Evolutionary conservation across 2,113 vertebrate genomes (phyloP).

Genomic region (Pseudopipra pipra): DNA sequence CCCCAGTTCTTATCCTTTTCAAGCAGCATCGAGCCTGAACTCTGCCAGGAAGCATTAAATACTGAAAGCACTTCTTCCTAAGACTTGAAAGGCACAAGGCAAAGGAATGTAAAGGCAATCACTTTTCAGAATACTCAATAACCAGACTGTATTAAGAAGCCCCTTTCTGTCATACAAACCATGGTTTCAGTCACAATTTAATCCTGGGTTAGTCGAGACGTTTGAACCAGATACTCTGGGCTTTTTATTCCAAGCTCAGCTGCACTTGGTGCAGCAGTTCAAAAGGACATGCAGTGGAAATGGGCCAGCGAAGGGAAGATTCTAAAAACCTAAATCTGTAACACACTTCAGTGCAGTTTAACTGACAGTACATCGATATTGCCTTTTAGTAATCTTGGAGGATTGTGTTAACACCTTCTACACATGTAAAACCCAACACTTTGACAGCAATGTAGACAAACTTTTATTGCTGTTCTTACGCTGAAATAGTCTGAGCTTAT

Average conservation of each 20-base stretch:
- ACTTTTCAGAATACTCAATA: not conserved
- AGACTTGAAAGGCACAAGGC: not conserved
- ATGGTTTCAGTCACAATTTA: not conserved
- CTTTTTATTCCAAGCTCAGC: not conserved
- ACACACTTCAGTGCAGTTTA: not conserved
- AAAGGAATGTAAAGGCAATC: not conserved
- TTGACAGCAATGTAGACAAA: not conserved
- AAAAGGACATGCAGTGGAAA: rapidly evolving
- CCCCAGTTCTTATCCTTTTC: not conserved
- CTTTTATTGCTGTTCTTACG: not conserved
- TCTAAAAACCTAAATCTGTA: not conserved
- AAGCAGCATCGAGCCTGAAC: not conserved
- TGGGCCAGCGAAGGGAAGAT: not conserved
- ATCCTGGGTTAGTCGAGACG: not conserved
- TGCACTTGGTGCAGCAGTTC: rapidly evolving
- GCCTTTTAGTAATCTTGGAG: not conserved
- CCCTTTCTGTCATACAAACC: not conserved
- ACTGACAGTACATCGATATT: not conserved
- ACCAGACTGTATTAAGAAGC: not conserved
- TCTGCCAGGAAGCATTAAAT: not conserved
- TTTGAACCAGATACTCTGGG: rapidly evolving
- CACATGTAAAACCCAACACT: not conserved
- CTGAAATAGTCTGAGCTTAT: rapidly evolving
- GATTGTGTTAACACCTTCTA: not conserved
- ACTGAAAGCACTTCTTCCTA: not conserved